Conservation (phyloP, 2,888 invertebrate species). For the Tanaodytes sp. region DNA sequence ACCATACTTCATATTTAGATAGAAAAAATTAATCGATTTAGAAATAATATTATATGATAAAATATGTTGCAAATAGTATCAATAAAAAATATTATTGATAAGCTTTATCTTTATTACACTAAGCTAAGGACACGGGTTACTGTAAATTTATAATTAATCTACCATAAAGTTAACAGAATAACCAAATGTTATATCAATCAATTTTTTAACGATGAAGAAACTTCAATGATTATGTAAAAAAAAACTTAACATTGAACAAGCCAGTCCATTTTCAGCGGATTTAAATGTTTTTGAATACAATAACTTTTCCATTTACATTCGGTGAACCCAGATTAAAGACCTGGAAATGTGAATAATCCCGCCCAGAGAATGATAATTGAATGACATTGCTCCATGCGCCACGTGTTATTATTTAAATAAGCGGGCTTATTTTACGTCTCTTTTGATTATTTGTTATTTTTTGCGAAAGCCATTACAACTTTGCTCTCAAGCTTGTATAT, state of each 20-base stretch:
- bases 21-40: too few relatives aligned
- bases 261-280: slow-evolving; percentile 35
- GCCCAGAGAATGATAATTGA: slow-evolving; percentile 35
- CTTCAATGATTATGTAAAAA: too few relatives aligned
- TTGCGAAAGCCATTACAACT: slow-evolving; percentile 50
- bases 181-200: too few relatives aligned
- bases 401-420: slow-evolving; percentile 16
- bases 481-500: slow-evolving; percentile 46
- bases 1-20: too few relatives aligned
- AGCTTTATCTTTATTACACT: too few relatives aligned
- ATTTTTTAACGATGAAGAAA: too few relatives aligned
- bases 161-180: too few relatives aligned
- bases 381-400: slow-evolving; percentile 6
- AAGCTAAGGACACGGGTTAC: too few relatives aligned
- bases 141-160: too few relatives aligned
- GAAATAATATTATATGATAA: too few relatives aligned
- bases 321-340: slow-evolving; percentile 15
- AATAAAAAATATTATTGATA: too few relatives aligned
- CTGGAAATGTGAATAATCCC: slow-evolving; percentile 26
- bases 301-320: slow-evolving; percentile 33
- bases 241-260: slow-evolving; percentile 26
- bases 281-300: slow-evolving; percentile 39
- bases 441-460: slow-evolving; percentile 48
- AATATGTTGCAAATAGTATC: too few relatives aligned
- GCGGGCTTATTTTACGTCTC: slow-evolving; percentile 27